Evolutionary conservation across 2,797 vertebrate species (phyloP), one percentile per base, ranked within the genome.

Genomic region (Cottoperca gobio): DNA sequence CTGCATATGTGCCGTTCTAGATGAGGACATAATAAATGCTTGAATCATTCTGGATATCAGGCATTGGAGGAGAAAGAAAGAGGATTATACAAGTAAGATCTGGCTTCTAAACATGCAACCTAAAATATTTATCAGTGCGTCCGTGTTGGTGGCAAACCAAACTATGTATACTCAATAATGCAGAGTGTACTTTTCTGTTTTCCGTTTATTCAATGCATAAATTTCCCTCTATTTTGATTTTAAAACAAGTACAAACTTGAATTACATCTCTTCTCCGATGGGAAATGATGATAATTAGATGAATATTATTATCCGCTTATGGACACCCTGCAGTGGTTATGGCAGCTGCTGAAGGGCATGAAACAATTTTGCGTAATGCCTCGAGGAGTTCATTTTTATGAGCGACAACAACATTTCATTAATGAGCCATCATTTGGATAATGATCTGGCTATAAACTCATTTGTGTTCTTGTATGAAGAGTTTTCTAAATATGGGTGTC

Each of bases 261-360:
- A 55, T 75, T 35, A 53, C 23, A 77, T 72, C 33, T 61, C 16
- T 37, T n/a, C 54, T 66, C 26, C 2, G 0, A 49, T 72, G 61
- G 81, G 14, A 72, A 60, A 63, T 55, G 19, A 76, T 77, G 42
- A 78, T 78, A 59, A 68, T 86, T 81, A 76, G 39, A 69, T 76
- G 54, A 67, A 61, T 76, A 76, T 86, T 81, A 78, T 72, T 43
- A 78, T 84, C 50, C 40, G 31, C 57, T 76, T 40, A 60, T 54
- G 63, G 46, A 68, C 53, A 43, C 28, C 65, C 70, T 33, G 31
- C n/a, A 40, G 64, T 57, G 52, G 70, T 66, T 79, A 70, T 78
- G 71, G 82, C 82, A 85, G 65, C 68, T 76, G 58, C 73, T 83
- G 42, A 70, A 67, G 43, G 69, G 53, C 88, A 83, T 69, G 73